Conservation (phyloP, 2,797 vertebrate genomes). For the Corythornis leucogaster region DNA sequence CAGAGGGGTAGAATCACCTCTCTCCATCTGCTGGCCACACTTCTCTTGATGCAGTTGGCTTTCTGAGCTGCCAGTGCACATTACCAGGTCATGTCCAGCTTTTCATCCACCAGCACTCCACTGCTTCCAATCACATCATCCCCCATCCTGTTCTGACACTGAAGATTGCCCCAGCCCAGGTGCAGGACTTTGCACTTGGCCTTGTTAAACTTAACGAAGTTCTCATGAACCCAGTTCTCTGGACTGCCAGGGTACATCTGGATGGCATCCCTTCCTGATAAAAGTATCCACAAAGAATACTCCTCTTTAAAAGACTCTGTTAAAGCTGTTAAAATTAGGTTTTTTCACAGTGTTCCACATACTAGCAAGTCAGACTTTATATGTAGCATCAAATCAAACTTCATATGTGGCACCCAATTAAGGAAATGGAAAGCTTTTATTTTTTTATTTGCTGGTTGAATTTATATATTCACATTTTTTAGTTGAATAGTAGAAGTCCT, state of each 20-base stretch:
- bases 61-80: neutral
- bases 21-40: neutral
- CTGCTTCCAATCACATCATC: too few relatives aligned
- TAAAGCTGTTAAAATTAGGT: neutral
- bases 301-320: neutral
- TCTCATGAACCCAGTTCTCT: too few relatives aligned
- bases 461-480: neutral
- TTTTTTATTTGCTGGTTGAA: neutral
- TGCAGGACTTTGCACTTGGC: neutral
- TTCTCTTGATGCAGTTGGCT: neutral
- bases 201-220: too few relatives aligned
- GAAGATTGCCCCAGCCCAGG: fast-evolving
- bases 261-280: neutral
- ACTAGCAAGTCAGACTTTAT: neutral
- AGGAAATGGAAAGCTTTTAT: neutral
- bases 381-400: neutral
- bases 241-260: too few relatives aligned
- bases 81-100: fast-evolving
- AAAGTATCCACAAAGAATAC: neutral
- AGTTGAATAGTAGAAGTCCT: neutral
- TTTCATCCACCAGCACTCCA: neutral
- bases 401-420: neutral
- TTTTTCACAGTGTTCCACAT: neutral
- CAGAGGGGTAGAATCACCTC: too few relatives aligned
- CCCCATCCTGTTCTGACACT: neutral